Base-by-base conservation (phyloP, 1,140 invertebrate genomes). In the Chrysopa pallens region DNA sequence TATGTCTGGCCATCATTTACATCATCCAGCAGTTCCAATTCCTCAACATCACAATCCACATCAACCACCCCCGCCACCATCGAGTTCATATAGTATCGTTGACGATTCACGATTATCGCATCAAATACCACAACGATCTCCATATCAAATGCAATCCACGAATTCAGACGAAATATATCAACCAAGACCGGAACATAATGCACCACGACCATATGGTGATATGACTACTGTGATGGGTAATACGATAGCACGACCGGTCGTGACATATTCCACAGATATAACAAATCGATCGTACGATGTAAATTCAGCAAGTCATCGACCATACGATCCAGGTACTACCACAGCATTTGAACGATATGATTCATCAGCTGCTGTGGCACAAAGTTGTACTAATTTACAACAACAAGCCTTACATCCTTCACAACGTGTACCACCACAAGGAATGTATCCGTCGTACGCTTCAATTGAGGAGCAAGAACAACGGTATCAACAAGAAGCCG, bases 321-420 rank as follows among this genome's bases (percentile, higher is more conserved):
- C 74, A 0, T 76, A 76, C 46, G 72, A 76, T 48, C 67, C 72
- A 4, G 67, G 68, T 48, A 63, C 68, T 49, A 62, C 70, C 1
- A 67, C 76, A 0, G 75, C 76, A 0, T 84, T 84, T 58, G 82
- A 84, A 52, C 67, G 82, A 12, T 82, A 82, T 60, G 79, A 82
- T 50, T 66, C 72, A 15, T 44, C 46, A 39, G 42, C 38, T 65
- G 64, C 60, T 59, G 58, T 46, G 61, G 59, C 60, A 59, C 46
- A 59, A 59, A 61, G 56, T 42, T 68, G 75, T 60, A 59, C 67
- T 48, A 52, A 73, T 46, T 58, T 74, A 54, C 66, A 74, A 60
- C 61, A 68, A 53, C 51, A 73, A 63, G 62, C 62, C 23, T 64
- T 71, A 39, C 73, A 33, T 33, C 31, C 31, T 33, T 33, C 74